These are phyloP conservation scores for Zeuzera pyrina DNA, from an alignment of 2,888 invertebrate genomes.

Conservation along the genomic window DNA sequence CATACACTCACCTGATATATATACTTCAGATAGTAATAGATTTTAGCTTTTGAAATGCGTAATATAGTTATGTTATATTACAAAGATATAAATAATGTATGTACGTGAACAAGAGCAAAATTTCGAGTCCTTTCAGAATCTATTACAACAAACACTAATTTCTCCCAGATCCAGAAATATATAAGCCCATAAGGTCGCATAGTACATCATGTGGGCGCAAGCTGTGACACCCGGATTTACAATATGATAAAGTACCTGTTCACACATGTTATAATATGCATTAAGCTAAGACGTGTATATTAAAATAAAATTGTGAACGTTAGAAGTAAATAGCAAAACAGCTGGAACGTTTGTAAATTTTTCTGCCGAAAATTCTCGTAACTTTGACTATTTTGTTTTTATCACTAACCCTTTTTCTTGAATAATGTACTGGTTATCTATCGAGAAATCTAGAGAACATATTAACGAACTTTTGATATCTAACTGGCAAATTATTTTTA, in stretches of 20 bases:
- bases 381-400: neutral
- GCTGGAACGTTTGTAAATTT: neutral
- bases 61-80: too few relatives aligned
- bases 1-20: too few relatives aligned
- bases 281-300: conserved; percentile 32
- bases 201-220: conserved; percentile 56
- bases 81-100: too few relatives aligned
- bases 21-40: too few relatives aligned
- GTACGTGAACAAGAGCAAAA: too few relatives aligned
- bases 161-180: conserved; percentile 20
- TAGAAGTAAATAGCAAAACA: neutral
- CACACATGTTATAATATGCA: conserved; percentile 62
- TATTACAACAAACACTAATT: conserved; percentile 51
- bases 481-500: too few relatives aligned
- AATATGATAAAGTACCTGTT: conserved; percentile 65
- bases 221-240: conserved; percentile 60
- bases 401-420: neutral
- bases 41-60: too few relatives aligned
- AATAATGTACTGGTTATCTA: too few relatives aligned
- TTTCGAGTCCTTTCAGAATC: conserved; percentile 42
- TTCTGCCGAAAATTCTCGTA: neutral
- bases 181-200: conserved; percentile 56
- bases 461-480: too few relatives aligned
- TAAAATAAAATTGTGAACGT: neutral
- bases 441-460: too few relatives aligned